Evolutionary conservation across 2,113 vertebrate species (phyloP).

Genomic region (Rhea americana): DNA sequence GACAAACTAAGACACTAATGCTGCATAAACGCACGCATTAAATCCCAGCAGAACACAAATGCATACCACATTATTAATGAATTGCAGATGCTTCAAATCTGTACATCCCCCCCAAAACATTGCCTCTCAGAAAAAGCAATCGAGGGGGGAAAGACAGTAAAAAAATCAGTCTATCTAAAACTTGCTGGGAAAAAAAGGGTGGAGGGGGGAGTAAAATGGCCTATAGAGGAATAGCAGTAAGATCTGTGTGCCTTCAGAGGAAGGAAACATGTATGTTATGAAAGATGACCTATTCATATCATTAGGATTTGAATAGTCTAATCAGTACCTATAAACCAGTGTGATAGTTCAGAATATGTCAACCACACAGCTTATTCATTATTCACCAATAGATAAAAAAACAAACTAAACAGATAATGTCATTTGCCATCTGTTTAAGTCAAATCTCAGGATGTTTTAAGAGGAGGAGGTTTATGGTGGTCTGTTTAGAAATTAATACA

Average conservation of each 20-base stretch:
- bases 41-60: neutral
- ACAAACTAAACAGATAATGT: neutral
- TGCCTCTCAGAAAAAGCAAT: neutral
- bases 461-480: neutral
- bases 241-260: fast-evolving
- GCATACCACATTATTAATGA: neutral
- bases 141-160: neutral
- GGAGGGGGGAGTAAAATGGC: neutral
- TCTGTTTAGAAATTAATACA: neutral
- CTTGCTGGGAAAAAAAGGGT: fast-evolving
- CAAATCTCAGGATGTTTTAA: neutral
- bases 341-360: neutral
- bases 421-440: neutral
- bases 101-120: neutral
- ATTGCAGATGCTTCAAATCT: neutral
- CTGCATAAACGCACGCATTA: neutral
- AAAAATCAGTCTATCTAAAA: neutral
- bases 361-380: neutral
- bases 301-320: neutral
- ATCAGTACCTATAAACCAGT: neutral
- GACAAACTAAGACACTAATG: neutral
- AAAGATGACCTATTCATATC: neutral
- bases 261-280: neutral
- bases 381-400: neutral
- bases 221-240: neutral